Evolutionary conservation across 2,113 vertebrate genomes (phyloP), one percentile per base, ranked within the genome.

Genomic region (Nibea coibor): DNA sequence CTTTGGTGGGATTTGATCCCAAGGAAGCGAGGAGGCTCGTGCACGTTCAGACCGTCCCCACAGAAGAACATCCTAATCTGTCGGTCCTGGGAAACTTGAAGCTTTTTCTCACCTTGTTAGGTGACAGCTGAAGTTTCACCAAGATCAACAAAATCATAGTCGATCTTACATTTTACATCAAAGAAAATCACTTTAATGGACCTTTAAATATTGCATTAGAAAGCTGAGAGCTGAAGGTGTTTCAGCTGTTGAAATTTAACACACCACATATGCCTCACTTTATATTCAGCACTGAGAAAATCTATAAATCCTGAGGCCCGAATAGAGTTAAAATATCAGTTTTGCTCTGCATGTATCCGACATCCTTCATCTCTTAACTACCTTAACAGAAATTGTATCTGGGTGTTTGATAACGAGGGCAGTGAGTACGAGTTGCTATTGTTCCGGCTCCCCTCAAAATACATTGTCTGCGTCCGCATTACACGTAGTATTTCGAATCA

Each of bases 1-100:
- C 63, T 82, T 63, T 61, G 57, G 68, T 77, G 71, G 73, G 73
- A 74, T 19, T 24, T n/a, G 24, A 77, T 72, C 69, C 68, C 69
- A 73, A 72, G 43, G 10, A 47, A 59, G 48, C 39, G 67, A 26
- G 24, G 45, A 67, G 48, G 31, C 43, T 73, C 58, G 3, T 15
- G 14, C 11, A 45, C 61, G 19, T 65, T 47, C 53, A 54, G 65
- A 69, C 28, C 42, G 39, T 50, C 16, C 24, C 57, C 45, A 8
- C 72, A 77, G 69, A 73, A n/a, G n/a, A 28, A 78, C 78, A 50
- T 16, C 28, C 51, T 64, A 12, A 71, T 51, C 43, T 72, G 31
- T 9, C 0, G 6, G 17, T 22, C 11, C 39, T 26, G 39, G 22
- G 10, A 47, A 28, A 57, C 5, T 11, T 57, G n/a, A n/a, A n/a